Base-by-base conservation (phyloP, 2,888 invertebrate genomes). In the Pyrrhosoma nymphula region DNA sequence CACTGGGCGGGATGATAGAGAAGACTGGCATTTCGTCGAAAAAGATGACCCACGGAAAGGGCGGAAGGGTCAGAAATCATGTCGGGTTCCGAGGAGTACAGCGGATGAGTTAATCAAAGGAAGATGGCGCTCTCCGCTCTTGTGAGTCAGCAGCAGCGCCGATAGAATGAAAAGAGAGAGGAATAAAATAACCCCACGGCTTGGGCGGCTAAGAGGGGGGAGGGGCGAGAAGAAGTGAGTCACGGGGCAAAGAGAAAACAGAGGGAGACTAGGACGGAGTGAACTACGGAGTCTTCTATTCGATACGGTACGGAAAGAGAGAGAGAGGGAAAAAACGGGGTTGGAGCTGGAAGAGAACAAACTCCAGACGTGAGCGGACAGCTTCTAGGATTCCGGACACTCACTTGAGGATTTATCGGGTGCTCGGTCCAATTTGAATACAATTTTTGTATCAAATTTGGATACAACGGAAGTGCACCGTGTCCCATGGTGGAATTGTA, bases 81-180 rank as follows among this genome's bases (percentile, higher is more conserved):
- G 69, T 26, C n/a, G 69, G n/a, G 82, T 35, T 82, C 82, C 82
- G 91, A 39, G 60, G 88, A 35, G 56, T 30, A 60, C 60, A 63
- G 91, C 63, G 91, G 91, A 69, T 69, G 91, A 91, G 91, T 91
- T 91, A 91, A 91, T 91, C 91, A 91, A 91, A 91, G 63, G 91
- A 91, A 91, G 63, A 91, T 91, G 91, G 91, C 63, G 91, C 63
- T 35, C 39, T 63, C 35, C 63, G 91, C 63, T 60, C 60, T 60
- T 12, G 39, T 91, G 91, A 91, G 35, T 91, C 91, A 60, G 60
- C 20, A 60, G 60, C 20, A 91, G 39, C 91, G 91, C 35, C 91
- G 14, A 63, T 63, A 39, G 39, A 91, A 69, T 39, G 60, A 91
- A 35, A 63, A n/a, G 82, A 82, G 69, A 69, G 69, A 69, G 16